A percentile compares a stretch with the other conserved stretches of the same genome.
These are phyloP conservation scores for Meta bourneti DNA, from an alignment of 2,888 invertebrate genomes.

Conservation along the genomic window DNA sequence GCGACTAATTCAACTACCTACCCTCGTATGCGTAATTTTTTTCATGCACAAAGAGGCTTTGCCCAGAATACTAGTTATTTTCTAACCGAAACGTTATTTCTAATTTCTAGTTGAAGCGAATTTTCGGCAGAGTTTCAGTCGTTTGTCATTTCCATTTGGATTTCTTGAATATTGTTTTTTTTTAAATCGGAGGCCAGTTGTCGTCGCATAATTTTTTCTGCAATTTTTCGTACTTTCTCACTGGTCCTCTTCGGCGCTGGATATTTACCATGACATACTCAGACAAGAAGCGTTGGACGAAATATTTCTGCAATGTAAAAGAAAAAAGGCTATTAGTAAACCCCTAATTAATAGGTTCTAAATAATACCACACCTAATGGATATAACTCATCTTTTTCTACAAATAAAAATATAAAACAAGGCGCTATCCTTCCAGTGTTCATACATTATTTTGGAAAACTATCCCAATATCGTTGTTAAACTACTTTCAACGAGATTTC, in stretches of 20 bases:
- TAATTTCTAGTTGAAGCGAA: no score
- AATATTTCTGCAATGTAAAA: constrained; percentile 45
- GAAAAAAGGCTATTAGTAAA: background rate
- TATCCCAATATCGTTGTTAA: no score
- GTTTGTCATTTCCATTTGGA: no score
- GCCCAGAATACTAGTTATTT: no score
- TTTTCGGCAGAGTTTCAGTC: no score
- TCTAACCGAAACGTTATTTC: no score
- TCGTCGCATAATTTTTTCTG: background rate
- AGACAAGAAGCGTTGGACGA: constrained; percentile 47
- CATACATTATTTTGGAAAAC: no score
- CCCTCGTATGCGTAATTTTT: no score
- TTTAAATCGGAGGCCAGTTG: constrained; percentile 11
- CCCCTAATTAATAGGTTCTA: background rate
- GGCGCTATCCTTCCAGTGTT: background rate
- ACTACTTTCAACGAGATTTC: no score
- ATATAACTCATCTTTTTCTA: background rate
- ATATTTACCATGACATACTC: constrained; percentile 47
- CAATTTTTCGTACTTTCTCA: constrained; percentile 62
- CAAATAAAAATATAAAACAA: background rate
- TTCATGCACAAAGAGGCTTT: no score
- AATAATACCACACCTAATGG: background rate
- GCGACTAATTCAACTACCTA: no score
- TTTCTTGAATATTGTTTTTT: no score
- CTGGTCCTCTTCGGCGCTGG: constrained; percentile 48